Conservation (phyloP, 2,113 vertebrate species). For the Melanerpes formicivorus region DNA sequence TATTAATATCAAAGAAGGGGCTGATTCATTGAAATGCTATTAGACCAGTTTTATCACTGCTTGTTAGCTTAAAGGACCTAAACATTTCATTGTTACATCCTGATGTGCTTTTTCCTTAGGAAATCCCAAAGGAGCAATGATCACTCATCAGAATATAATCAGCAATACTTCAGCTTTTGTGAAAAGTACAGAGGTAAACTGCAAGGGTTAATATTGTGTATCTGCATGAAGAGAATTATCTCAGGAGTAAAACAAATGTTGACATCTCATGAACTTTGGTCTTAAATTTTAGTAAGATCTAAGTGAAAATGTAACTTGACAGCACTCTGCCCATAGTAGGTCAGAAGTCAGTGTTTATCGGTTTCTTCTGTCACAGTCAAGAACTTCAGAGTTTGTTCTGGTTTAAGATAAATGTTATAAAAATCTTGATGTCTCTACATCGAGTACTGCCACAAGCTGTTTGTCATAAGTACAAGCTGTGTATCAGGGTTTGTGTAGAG, state of each 20-base stretch:
- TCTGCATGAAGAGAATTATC: neutral
- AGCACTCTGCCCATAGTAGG: neutral
- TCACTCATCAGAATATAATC: conserved; percentile 91
- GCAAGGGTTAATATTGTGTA: neutral
- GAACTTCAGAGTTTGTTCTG: neutral
- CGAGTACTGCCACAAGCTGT: neutral
- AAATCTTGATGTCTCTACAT: neutral
- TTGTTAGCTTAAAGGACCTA: neutral
- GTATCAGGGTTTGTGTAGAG: neutral
- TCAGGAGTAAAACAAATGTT: neutral
- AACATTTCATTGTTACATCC: neutral
- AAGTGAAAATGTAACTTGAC: neutral
- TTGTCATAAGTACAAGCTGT: neutral
- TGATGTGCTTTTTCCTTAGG: conserved; percentile 76
- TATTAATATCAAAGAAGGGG: neutral
- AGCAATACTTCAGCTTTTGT: conserved; percentile 90
- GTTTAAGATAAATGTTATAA: neutral
- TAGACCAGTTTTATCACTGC: neutral
- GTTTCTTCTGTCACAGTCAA: neutral
- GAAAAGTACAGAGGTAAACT: conserved; percentile 89
- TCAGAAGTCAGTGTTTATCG: neutral
- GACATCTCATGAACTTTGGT: neutral
- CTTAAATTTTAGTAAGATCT: neutral
- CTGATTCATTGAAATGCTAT: neutral
- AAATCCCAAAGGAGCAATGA: conserved; percentile 93